These are phyloP conservation scores for Zoanthus gigantus DNA, from an alignment of 92 coral and sea anemone species.

Conservation along the genomic window DNA sequence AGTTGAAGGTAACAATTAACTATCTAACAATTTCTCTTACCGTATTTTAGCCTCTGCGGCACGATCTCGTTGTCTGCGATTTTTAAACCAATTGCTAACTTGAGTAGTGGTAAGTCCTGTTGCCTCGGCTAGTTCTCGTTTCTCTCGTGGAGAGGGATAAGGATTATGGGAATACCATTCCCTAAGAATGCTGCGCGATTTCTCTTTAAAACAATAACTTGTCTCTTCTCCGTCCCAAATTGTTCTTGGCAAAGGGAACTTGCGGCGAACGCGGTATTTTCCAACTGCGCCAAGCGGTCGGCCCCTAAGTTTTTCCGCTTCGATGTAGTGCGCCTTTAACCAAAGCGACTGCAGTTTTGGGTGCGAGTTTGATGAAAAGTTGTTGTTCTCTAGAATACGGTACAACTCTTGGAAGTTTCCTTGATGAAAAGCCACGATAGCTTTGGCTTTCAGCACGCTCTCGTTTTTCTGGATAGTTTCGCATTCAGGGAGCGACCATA, in stretches of 20 bases:
- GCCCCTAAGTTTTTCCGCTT: conserved; percentile 98
- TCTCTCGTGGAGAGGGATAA: conserved; percentile 99
- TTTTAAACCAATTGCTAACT: conserved; percentile 99
- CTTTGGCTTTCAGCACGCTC: conserved; percentile 98
- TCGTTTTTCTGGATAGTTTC: conserved; percentile 98
- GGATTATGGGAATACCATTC: conserved; percentile 99
- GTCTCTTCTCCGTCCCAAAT: conserved; percentile 99
- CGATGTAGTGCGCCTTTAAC: conserved; percentile 99
- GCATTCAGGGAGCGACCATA: conserved; percentile 99
- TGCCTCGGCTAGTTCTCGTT: conserved; percentile 98
- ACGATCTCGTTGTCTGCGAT: conserved; percentile 97
- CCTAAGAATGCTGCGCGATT: conserved; percentile 97
- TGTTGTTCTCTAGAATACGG: conserved; percentile 96
- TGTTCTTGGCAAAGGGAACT: conserved; percentile 98
- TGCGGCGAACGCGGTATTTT: conserved; percentile 99
- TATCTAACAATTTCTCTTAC: conserved; percentile 55
- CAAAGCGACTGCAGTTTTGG: conserved; percentile 98
- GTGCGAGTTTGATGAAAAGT: conserved; percentile 93
- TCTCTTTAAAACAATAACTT: conserved; percentile 99
- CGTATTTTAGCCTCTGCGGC: conserved; percentile 99
- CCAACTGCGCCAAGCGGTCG: conserved; percentile 99
- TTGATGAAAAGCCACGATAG: conserved; percentile 96
- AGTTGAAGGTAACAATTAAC: not conserved
- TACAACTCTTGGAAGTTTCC: conserved; percentile 99
- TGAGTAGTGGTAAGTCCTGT: conserved; percentile 99